Base-by-base conservation (phyloP, 2,888 invertebrate genomes). In the Andrena camellia region DNA sequence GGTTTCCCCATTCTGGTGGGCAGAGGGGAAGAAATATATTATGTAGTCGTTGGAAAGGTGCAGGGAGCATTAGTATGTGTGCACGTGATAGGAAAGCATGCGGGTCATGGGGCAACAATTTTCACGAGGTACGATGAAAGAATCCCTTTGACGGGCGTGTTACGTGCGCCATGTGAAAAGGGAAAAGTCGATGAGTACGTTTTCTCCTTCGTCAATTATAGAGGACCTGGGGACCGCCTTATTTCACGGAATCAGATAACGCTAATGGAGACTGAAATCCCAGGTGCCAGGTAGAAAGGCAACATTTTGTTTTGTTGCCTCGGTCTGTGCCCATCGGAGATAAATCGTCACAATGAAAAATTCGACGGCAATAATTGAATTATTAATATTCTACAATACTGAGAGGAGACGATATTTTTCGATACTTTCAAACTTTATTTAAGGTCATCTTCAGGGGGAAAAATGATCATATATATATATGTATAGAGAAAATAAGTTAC, bases 201-300 rank as follows among this genome's bases (percentile, higher is more conserved):
- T 17, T 29, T 68, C 42, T n/a, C 29, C 35, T 13, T 20, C 59
- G 35, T 62, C 60, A 60, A 62, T 66, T 68, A 68, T 59, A 63
- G 57, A 20, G 52, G 42, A 26, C 29, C 57, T 1, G 17, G 20
- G 20, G 23, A 26, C 26, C n/a, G 7, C 54, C 50, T 67, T 79
- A 35, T 68, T 52, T 67, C n/a, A 57, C 35, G 26, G 33, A 78
- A 71, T 78, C 71, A 62, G 66, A 78, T 67, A 42, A 78, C 57
- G 17, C 33, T 79, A 77, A 79, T 70, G 69, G 64, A 59, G 66
- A 73, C 59, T 29, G 73, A 42, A 73, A 60, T 52, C 20, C 29
- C 20, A 48, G 8, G 10, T 13, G 52, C 33, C 48, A 17, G 20
- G 1, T 4, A 8, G 2, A 35, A 10, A 26, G 2, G 26, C 23